Base-by-base conservation (phyloP, 2,113 vertebrate species). In the Ptilonorhynchus violaceus region DNA sequence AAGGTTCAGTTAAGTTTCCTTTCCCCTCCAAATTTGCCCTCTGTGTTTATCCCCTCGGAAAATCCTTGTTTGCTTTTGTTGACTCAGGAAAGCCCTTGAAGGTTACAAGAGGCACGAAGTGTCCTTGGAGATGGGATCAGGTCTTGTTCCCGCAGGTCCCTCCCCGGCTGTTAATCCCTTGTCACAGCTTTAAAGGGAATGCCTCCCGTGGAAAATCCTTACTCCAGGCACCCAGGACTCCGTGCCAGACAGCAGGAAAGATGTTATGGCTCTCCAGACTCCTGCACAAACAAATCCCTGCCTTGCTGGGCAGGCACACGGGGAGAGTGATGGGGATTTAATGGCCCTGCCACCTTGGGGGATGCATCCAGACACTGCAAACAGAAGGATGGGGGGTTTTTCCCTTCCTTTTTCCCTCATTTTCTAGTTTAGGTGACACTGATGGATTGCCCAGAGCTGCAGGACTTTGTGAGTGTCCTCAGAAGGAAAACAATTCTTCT, bases 111-210 rank as follows among this genome's bases (percentile, higher is more conserved):
- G 64, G 78, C 86, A 81, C 64, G 33, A 1, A 25, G 4, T 39
- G n/a, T 37, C 70, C 63, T 49, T 53, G 74, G 81, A 96, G 96
- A 53, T 89, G 95, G 95, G 88, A 75, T 42, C 52, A 49, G 30
- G 39, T 96, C 92, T 46, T 89, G 68, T 62, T 76, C 78, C 55
- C 53, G 70, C 73, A 95, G 86, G 67, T 94, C 96, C 80, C 94
- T 94, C 70, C 92, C 21, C n/a, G 88, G 75, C 73, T 70, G 30
- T 69, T 96, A 44, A 85, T 59, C 20, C 9, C 39, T 68, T 90
- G 88, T 93, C 87, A 88, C 73, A 47, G 47, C 72, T 92, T 92
- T 35, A 12, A 84, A 88, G 75, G 16, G 96, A 94, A 95, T 75
- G 68, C 95, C 92, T 80, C 64, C 60, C 2, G 4, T 33, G 49